These are phyloP conservation scores for Hippocampus kuda DNA, from an alignment of 2,797 vertebrate genomes.

Conservation along the genomic window DNA sequence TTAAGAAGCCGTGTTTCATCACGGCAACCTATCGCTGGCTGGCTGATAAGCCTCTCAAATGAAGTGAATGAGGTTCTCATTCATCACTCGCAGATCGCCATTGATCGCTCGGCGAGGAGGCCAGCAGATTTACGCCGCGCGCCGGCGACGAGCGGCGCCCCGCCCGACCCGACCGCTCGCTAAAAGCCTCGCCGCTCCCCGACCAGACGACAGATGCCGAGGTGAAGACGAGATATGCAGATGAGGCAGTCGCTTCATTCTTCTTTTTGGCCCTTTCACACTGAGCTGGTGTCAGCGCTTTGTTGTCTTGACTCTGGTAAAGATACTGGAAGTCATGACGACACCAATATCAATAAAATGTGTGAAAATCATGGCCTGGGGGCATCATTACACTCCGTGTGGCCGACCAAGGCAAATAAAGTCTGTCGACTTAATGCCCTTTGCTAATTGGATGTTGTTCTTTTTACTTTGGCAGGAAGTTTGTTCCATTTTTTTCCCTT, in stretches of 20 bases:
- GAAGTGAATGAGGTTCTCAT: slow-evolving; percentile 43
- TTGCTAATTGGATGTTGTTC: not conserved
- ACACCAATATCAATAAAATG: not conserved
- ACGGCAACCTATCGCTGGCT: slow-evolving; percentile 16
- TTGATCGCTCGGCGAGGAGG: slow-evolving; percentile 46
- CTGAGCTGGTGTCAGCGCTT: not conserved
- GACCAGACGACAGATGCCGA: slow-evolving; percentile 31
- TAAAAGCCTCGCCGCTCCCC: slow-evolving; percentile 43
- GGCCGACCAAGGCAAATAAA: not conserved
- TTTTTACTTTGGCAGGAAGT: not conserved
- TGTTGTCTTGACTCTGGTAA: not conserved
- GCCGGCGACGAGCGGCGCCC: slow-evolving; percentile 29
- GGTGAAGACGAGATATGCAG: slow-evolving; percentile 29
- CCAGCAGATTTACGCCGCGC: slow-evolving; percentile 44
- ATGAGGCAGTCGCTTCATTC: not conserved
- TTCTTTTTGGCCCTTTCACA: not conserved
- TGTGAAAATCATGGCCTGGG: not conserved
- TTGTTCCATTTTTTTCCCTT: not conserved
- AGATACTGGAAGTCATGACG: not conserved
- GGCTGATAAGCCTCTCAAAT: slow-evolving; percentile 15
- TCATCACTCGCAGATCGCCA: slow-evolving; percentile 60
- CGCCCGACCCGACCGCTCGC: slow-evolving; percentile 40
- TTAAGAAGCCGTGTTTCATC: slow-evolving; percentile 18
- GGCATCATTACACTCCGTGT: not conserved
- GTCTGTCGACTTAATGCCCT: not conserved